These are phyloP conservation scores for Clitarchus hookeri DNA, from an alignment of 2,888 invertebrate species.

Conservation along the genomic window DNA sequence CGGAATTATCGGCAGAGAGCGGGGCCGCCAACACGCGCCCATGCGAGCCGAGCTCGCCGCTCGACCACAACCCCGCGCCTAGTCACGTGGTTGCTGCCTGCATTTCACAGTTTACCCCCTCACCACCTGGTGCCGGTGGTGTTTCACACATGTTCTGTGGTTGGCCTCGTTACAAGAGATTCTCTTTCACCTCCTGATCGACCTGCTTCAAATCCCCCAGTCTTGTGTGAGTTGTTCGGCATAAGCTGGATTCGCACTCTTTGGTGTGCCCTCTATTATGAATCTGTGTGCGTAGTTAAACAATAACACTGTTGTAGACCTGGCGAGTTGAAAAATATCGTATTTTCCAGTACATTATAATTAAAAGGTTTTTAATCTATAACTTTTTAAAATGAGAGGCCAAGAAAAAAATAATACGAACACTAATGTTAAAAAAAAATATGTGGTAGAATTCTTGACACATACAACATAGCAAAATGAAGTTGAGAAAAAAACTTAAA, in stretches of 20 bases:
- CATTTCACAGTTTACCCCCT: not conserved
- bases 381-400: too few species aligned
- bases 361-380: too few species aligned
- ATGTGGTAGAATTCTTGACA: too few species aligned
- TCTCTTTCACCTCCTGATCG: not conserved
- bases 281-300: too few species aligned
- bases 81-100: not conserved
- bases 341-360: too few species aligned
- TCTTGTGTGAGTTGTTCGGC: not conserved
- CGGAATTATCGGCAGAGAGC: not conserved
- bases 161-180: not conserved
- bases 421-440: too few species aligned
- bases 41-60: not conserved
- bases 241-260: not conserved
- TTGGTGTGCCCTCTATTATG: not conserved
- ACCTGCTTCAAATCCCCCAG: not conserved
- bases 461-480: too few species aligned
- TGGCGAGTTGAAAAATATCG: too few species aligned
- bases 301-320: too few species aligned
- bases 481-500: too few species aligned
- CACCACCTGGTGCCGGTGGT: not conserved
- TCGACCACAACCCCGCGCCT: not conserved
- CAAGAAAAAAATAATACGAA: too few species aligned
- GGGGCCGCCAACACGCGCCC: not conserved
- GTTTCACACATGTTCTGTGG: not conserved